Evolutionary conservation across 2,888 invertebrate species (phyloP).

Genomic region (Hypolimnas misippus): DNA sequence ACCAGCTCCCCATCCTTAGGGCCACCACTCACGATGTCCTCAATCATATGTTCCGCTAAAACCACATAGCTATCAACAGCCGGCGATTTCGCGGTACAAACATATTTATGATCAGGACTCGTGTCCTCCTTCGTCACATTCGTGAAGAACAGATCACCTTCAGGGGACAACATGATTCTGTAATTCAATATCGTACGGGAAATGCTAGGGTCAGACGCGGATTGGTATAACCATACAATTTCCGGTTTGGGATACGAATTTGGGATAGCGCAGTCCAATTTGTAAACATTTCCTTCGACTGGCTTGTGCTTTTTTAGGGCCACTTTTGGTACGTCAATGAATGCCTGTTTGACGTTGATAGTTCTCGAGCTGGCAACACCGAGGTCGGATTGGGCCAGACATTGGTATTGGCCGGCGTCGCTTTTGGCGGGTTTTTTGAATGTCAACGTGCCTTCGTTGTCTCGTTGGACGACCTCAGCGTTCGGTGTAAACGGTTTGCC

Average conservation of each 20-base stretch:
- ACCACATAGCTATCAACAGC: conserved; percentile 55
- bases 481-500: conserved; percentile 51
- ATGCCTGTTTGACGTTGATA: conserved; percentile 55
- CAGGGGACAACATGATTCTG: conserved; percentile 60
- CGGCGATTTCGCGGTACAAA: conserved; percentile 62
- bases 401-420: conserved; percentile 66
- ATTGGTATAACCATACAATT: conserved; percentile 62
- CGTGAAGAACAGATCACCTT: conserved; percentile 65
- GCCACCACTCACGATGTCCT: conserved; percentile 41
- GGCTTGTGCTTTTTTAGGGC: conserved; percentile 55
- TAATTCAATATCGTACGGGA: conserved; percentile 50
- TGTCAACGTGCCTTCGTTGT: conserved; percentile 58
- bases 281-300: conserved; percentile 61
- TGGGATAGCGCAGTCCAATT: conserved; percentile 61
- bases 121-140: conserved; percentile 61
- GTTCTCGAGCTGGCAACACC: conserved; percentile 61
- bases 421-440: conserved; percentile 57
- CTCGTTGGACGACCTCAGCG: conserved; percentile 49
- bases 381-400: conserved; percentile 55
- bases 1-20: conserved; percentile 54
- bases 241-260: conserved; percentile 64
- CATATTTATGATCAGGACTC: conserved; percentile 55
- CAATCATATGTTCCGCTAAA: conserved; percentile 63
- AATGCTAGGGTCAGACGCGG: conserved; percentile 49
- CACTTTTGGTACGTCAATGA: conserved; percentile 51